Base-by-base conservation (phyloP, 2,888 invertebrate species). In the Diarsia brunnea region DNA sequence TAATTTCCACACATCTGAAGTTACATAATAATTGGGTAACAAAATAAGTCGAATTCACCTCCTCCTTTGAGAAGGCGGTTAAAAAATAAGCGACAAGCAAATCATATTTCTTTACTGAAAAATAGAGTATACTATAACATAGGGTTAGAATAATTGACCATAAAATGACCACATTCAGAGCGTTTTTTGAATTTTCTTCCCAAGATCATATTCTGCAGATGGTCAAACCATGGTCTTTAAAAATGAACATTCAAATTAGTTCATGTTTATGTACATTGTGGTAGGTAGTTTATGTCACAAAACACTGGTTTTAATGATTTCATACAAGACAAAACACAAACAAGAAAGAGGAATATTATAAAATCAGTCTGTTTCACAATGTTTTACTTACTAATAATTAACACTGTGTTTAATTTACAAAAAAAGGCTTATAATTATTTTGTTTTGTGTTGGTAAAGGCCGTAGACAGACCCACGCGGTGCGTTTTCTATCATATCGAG, bases 31-130 rank as follows among this genome's bases (percentile, higher is more conserved):
- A 38, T 53, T 66, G 47, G 73, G 67, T 67, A 58, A 79, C 67
- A 78, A 73, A 78, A 61, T 47, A 63, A 49, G 21, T 38, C 7
- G 14, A 55, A 31, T 8, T 21, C n/a, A 55, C 73, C 78, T 58
- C 24, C 69, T 70, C 11, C 58, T 43, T 49, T 21, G 1, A 45
- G 73, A 67, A 67, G 55, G 73, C 43, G 55, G 55, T 79, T 49
- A 73, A 79, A 78, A 78, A 71, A 71, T 51, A 71, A 58, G 24
- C 78, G 73, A 72, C 61, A 79, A 73, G 66, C 55, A 43, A 73
- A 73, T 72, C 14, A 63, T 79, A n/a, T 73, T 72, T 67, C 31
- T 79, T 55, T 79, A 78, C 55, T 71, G 38, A 60, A 73, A 76
- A 65, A 58, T 38, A 38, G 8, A 38, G 38, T 5, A 38, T 5